Evolutionary conservation across 1,140 invertebrate genomes (phyloP), one percentile per base, ranked within the genome.

Genomic region (Oryctes rhinoceros): DNA sequence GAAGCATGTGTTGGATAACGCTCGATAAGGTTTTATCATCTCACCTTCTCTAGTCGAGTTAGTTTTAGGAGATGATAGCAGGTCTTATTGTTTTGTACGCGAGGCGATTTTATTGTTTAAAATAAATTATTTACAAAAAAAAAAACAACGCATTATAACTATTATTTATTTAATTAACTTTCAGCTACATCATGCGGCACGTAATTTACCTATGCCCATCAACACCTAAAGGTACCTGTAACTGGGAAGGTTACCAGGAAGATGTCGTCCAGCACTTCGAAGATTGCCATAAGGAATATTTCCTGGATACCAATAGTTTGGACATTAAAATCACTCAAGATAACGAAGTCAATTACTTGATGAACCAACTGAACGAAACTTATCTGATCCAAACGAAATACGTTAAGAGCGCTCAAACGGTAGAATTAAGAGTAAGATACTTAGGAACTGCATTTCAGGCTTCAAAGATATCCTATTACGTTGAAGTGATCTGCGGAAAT

Each of bases 391-490:
- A 87, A 83, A 82, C 79, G 0, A 82, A 79, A 59, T 47, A 48
- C 39, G n/a, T 13, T 1, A 80, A 83, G 1, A 78, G 71, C 4
- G 71, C 82, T 3, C 79, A 81, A 1, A 77, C 59, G 9, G 39
- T 84, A 9, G 53, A 78, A 37, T 81, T 87, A 11, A 80, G 59
- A 24, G 77, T 87, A n/a, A 79, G 86, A 49, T 86, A 82, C 82
- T 91, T 92, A 88, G 92, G 92, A 7, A 78, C 82, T 3, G 75
- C 53, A 5, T 76, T 78, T 39, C 67, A 82, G 3, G 83, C 85
- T 4, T 30, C 53, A 10, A 83, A 81, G 37, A 78, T 86, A 13
- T 78, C 37, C 2, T 86, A 84, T 78, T 81, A 84, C 71, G 47
- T 86, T 1, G 74, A 83, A 24, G 13, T 85, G 4, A 78, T 62